Base-by-base conservation (phyloP, 2,797 vertebrate genomes). In the Alauda arvensis region DNA sequence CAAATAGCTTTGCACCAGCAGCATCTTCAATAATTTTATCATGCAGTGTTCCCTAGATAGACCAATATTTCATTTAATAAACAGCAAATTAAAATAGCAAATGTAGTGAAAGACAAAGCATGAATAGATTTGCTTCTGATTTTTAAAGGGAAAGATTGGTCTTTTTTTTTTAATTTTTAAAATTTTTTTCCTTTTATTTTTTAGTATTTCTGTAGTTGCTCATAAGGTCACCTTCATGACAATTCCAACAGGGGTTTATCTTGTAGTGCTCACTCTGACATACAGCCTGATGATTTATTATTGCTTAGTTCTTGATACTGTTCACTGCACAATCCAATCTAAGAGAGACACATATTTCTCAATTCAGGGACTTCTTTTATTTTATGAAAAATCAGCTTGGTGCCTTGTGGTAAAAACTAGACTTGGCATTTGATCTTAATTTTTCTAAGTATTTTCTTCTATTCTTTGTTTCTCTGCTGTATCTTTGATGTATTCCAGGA, bases 241-340 rank as follows among this genome's bases (percentile, higher is more conserved):
- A 96, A 95, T 97, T 96, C 95, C 95, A 94, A 96, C 96, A 96
- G 95, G 95, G 94, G 96, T 96, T 95, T 89, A 93, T 96, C 96
- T 96, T 96, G 97, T 95, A 97, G 96, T 95, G 88, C 95, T 96
- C 94, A 89, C 92, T 96, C 96, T 83, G 88, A 97, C 97, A 96
- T 96, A 94, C 95, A 96, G 95, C 88, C 91, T 94, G 93, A 87
- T 98, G 97, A 98, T 97, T 97, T 97, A 98, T 98, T 97, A 95
- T 96, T 96, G 96, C 96, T 97, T 96, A 89, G 91, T 97, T 97
- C 96, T 97, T 97, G 96, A 97, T 96, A 97, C 97, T 97, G 96
- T 97, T 98, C 97, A 96, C 96, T 98, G 97, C 97, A 97, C 97
- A 98, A 98, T 97, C 97, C 97, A 97, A 98, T 98, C 97, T 97